Evolutionary conservation across 1,140 invertebrate genomes (phyloP).

Genomic region (Drosophila leontia): DNA sequence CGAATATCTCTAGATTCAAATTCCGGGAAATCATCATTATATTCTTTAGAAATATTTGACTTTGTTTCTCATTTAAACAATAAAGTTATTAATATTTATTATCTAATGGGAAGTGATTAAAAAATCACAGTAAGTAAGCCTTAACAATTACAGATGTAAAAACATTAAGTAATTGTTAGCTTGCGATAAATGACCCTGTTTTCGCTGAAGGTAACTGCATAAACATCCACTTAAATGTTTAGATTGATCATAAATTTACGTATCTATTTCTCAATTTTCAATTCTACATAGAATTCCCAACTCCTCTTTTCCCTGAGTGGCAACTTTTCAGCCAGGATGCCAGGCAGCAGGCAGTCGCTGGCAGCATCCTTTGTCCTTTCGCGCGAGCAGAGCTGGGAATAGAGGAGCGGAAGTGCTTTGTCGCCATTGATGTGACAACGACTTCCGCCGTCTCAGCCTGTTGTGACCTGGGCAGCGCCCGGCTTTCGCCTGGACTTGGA

Average conservation of each 20-base stretch:
- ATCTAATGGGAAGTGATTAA: no score
- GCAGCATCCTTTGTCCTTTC: constrained; percentile 55
- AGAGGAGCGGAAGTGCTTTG: constrained; percentile 74
- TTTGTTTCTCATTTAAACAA: neutral
- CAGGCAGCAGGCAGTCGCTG: constrained; percentile 5
- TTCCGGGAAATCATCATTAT: neutral
- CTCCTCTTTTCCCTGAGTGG: constrained; percentile 2
- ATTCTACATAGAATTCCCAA: neutral
- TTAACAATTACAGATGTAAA: neutral
- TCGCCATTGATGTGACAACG: constrained; percentile 81
- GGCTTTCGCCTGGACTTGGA: constrained; percentile 12
- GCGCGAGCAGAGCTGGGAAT: constrained; percentile 12
- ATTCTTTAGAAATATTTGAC: neutral
- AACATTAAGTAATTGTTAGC: neutral
- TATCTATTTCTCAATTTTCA: neutral
- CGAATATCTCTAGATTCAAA: neutral
- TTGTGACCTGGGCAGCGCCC: constrained; percentile 12
- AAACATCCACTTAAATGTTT: neutral
- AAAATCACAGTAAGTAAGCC: no score
- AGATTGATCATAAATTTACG: constrained; percentile 1
- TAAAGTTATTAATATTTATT: neutral
- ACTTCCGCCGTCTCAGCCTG: constrained; percentile 59
- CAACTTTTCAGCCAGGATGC: neutral
- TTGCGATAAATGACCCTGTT: constrained; percentile 6
- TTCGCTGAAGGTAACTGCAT: constrained; percentile 1